Evolutionary conservation across 2,113 vertebrate species (phyloP).

Genomic region (Hippocampus barbouri): DNA sequence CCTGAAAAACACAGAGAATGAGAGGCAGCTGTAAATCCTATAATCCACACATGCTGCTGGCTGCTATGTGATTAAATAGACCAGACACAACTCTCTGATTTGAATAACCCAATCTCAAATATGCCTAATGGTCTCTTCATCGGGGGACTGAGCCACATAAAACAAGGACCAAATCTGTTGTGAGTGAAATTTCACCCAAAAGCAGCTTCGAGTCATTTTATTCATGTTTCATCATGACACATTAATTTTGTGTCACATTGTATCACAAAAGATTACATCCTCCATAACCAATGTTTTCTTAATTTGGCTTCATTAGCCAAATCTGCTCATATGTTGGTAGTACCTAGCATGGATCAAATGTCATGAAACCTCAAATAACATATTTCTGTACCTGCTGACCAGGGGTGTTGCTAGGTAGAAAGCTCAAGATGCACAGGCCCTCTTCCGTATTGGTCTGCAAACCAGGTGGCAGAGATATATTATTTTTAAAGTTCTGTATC

Average conservation of each 20-base stretch:
- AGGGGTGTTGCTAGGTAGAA: no score
- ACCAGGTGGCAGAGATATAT: no score
- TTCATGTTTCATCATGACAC: background rate
- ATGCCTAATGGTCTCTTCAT: slow-evolving; percentile 20
- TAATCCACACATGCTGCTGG: slow-evolving; percentile 34
- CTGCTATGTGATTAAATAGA: slow-evolving; percentile 29
- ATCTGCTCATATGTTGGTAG: background rate
- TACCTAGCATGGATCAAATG: background rate
- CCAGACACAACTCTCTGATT: slow-evolving; percentile 25
- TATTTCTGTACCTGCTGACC: no score
- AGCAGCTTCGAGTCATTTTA: background rate
- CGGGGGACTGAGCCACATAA: slow-evolving; percentile 5
- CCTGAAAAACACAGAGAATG: slow-evolving; percentile 37
- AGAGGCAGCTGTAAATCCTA: slow-evolving; percentile 31
- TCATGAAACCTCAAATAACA: no score
- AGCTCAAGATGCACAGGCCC: no score
- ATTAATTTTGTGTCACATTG: background rate
- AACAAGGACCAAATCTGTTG: slow-evolving; percentile 12
- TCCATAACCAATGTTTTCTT: background rate
- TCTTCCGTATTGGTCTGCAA: no score
- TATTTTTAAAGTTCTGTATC: no score
- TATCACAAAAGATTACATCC: background rate
- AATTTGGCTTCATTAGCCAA: background rate
- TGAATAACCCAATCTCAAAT: slow-evolving; percentile 27
- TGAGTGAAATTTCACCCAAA: slow-evolving; percentile 1